These are phyloP conservation scores for Liparis tanakae DNA, from an alignment of 2,797 vertebrate genomes.

Conservation along the genomic window DNA sequence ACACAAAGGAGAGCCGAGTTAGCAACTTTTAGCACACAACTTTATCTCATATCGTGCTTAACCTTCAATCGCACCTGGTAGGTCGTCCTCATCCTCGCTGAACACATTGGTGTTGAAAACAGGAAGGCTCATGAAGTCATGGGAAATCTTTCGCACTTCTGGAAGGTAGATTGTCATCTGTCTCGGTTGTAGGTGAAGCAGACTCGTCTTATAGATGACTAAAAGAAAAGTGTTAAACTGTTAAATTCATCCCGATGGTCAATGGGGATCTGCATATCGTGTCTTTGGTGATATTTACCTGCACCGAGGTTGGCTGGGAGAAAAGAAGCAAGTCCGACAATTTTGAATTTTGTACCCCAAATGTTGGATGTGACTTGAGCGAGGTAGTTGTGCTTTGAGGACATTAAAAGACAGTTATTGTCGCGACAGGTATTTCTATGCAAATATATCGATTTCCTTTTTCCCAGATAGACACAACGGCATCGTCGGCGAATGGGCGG, in stretches of 20 bases:
- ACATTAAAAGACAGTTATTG: background rate
- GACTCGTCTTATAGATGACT: slow-evolving; percentile 99
- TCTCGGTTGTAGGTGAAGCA: slow-evolving; percentile 96
- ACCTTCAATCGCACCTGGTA: slow-evolving; percentile 77
- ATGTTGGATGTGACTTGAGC: slow-evolving; percentile 99
- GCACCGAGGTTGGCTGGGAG: slow-evolving; percentile 97
- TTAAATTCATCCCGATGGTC: background rate
- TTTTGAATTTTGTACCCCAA: slow-evolving; percentile 99
- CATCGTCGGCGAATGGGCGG: background rate
- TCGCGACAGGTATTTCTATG: background rate
- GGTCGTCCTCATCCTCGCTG: slow-evolving; percentile 98
- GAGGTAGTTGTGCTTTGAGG: slow-evolving; percentile 95
- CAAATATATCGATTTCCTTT: background rate
- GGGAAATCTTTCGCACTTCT: slow-evolving; percentile 95
- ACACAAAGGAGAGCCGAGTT: slow-evolving; percentile 34
- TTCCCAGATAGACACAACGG: background rate
- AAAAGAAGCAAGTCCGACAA: slow-evolving; percentile 97
- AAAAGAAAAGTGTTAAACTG: slow-evolving; percentile 26
- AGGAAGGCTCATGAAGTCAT: slow-evolving; percentile 96
- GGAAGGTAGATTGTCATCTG: slow-evolving; percentile 99
- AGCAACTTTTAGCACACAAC: background rate
- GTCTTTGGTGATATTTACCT: slow-evolving; percentile 82
- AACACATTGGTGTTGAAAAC: slow-evolving; percentile 98
- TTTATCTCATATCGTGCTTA: background rate
- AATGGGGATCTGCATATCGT: background rate